Base-by-base conservation (phyloP, 2,888 invertebrate genomes). In the Ophion obscuratus region DNA sequence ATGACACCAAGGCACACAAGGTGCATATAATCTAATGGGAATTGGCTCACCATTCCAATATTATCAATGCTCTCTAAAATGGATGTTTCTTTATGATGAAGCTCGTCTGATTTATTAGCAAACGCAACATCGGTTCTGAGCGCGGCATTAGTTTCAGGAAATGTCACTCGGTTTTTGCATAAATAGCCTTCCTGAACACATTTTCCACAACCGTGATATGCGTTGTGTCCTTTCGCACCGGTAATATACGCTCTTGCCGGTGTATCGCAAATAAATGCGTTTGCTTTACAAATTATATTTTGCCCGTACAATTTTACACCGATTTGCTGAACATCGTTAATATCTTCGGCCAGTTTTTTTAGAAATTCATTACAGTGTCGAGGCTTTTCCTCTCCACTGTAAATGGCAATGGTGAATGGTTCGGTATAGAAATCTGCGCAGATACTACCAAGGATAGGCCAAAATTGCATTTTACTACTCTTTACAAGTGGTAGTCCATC, bases 221-320 rank as follows among this genome's bases (percentile, higher is more conserved):
- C 88, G n/a, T 85, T 85, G 73, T 89, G 89, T 27, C 84, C 82
- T 77, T 88, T 89, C 4, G 85, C 84, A 27, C 81, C 47, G 36
- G 78, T 71, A 17, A 88, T 61, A 77, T 68, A 88, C 2, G 88
- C 66, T 81, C 84, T 84, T 0, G 89, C 88, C 9, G 88, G 88
- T 44, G 68, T 10, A 20, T 68, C 68, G 20, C 68, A 68, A 17
- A 20, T 11, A 10, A 68, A 68, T 2, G 31, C n/a, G 20, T 47
- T 68, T 31, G 44, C 4, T 20, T 40, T 20, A 20, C 68, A 68
- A 4, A n/a, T 31, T 44, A 44, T 44, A 17, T 44, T 68, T n/a
- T 68, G 40, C 3, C 68, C 11, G 40, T 68, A n/a, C 44, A 68
- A n/a, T 44, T 68, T 9, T 40, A 68, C 31, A 47, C 68, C 68